Evolutionary conservation across 1,140 invertebrate species (phyloP).

Genomic region (Listronotus bonariensis): DNA sequence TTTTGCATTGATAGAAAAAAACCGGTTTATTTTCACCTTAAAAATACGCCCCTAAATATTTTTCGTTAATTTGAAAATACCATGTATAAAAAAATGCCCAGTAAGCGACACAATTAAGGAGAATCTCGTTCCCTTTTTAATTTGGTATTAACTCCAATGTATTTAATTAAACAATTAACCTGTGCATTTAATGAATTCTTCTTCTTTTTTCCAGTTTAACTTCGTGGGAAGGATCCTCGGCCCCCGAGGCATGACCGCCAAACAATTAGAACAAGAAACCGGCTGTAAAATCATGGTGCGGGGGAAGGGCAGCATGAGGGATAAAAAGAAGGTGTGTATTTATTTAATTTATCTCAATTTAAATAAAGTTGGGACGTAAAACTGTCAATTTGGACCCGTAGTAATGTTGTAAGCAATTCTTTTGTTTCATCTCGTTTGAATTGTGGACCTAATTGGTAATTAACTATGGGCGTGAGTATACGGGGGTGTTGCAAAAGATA

Average conservation of each 20-base stretch:
- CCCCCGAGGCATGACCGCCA: constrained; percentile 98
- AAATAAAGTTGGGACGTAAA: constrained; percentile 4
- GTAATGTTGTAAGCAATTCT: constrained; percentile 8
- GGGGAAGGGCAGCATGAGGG: constrained; percentile 99
- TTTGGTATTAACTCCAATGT: no score
- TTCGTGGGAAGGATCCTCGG: constrained; percentile 99
- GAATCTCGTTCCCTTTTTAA: no score
- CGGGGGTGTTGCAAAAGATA: neutral
- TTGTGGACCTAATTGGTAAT: constrained; percentile 5
- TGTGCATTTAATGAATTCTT: neutral
- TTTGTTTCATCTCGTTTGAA: constrained; percentile 12
- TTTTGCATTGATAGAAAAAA: no score
- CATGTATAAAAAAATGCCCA: no score
- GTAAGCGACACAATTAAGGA: no score
- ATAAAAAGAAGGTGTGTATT: constrained; percentile 95
- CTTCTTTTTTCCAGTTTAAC: constrained; percentile 85
- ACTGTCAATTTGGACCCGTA: neutral
- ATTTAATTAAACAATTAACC: no score
- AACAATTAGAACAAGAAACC: constrained; percentile 99
- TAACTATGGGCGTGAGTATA: neutral
- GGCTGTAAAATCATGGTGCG: constrained; percentile 99
- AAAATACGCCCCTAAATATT: no score
- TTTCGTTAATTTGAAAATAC: no score
- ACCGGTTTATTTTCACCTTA: no score
- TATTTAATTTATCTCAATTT: constrained; percentile 1